Evolutionary conservation across 2,113 vertebrate genomes (phyloP).

Genomic region (Lagenorhynchus albirostris): DNA sequence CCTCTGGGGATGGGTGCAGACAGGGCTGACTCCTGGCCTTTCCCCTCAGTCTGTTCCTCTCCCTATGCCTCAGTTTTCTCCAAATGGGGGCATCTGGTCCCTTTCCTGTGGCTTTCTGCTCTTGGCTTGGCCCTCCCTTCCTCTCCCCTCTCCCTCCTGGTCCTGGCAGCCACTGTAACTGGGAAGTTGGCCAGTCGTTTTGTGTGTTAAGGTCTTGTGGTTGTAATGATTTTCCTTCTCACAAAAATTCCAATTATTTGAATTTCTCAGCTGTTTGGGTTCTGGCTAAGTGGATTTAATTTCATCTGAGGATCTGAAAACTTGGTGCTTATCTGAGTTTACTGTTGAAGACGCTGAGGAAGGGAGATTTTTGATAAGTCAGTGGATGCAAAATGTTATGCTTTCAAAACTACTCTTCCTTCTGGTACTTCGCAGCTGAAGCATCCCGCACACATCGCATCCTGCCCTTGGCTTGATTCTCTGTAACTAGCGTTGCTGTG

Average conservation of each 20-base stretch:
- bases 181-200: background rate
- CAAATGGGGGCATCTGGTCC: background rate
- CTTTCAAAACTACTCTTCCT: background rate
- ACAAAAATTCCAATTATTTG: background rate
- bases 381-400: background rate
- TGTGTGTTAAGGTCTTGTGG: background rate
- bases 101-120: background rate
- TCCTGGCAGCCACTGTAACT: background rate
- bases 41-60: background rate
- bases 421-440: background rate
- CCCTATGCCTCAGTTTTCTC: background rate
- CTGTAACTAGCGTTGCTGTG: background rate
- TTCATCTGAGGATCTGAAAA: constrained; percentile 24
- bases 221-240: background rate
- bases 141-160: background rate
- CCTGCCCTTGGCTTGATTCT: constrained; percentile 32
- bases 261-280: background rate
- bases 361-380: background rate
- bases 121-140: background rate
- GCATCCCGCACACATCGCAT: background rate
- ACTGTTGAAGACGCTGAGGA: background rate
- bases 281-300: background rate
- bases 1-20: background rate
- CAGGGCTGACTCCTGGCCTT: background rate
- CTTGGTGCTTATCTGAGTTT: background rate